A percentile compares a stretch with the other conserved stretches of the same genome.
These are phyloP conservation scores for Gymnosoma rotundatum DNA, from an alignment of 2,888 invertebrate species.

Conservation along the genomic window DNA sequence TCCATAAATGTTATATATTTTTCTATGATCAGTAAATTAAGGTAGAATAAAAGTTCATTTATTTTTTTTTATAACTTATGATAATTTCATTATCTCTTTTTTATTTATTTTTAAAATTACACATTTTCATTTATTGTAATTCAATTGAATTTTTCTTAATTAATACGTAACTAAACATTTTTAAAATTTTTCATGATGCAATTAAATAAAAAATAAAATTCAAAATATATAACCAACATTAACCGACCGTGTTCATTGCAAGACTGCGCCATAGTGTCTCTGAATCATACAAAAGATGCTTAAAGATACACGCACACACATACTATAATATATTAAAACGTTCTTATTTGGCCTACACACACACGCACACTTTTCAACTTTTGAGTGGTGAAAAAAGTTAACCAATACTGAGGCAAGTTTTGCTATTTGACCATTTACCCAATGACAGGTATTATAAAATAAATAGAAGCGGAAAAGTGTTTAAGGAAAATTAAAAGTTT, in stretches of 20 bases:
- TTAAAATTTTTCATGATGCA: not conserved
- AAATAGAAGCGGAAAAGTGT: slow-evolving; percentile 26
- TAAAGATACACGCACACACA: slow-evolving; percentile 27
- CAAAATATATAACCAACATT: slow-evolving; percentile 46
- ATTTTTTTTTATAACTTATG: no score
- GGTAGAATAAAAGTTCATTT: no score
- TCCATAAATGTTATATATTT: no score
- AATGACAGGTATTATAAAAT: not conserved
- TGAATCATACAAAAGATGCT: slow-evolving; percentile 51
- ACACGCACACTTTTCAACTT: not conserved
- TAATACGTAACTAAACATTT: not conserved
- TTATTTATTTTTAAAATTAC: no score
- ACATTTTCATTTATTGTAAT: not conserved
- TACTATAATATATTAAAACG: not conserved
- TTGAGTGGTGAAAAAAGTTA: slow-evolving; percentile 7
- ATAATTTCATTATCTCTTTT: no score
- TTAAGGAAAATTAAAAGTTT: no score
- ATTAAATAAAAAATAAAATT: not conserved
- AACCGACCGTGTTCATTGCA: slow-evolving; percentile 68
- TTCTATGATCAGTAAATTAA: no score
- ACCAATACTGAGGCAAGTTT: slow-evolving; percentile 29
- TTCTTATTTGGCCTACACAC: slow-evolving; percentile 5
- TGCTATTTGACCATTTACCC: slow-evolving; percentile 24
- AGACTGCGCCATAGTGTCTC: slow-evolving; percentile 73
- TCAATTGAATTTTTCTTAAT: not conserved